Evolutionary conservation across 2,888 invertebrate genomes (phyloP), one percentile per base, ranked within the genome.

Genomic region (Dorcus parallelipipedus): DNA sequence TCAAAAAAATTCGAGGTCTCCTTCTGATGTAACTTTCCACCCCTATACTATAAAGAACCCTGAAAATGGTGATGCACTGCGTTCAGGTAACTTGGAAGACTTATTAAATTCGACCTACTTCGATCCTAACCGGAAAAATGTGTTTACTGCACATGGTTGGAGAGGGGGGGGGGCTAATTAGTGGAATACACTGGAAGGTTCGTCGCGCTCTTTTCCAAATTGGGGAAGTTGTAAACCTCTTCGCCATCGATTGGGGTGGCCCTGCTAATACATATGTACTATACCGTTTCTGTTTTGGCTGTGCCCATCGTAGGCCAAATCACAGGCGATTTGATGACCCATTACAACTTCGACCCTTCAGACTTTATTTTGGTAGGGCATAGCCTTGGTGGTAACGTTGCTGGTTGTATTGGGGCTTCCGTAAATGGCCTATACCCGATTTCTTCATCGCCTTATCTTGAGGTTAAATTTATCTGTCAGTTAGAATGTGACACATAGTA

Each of bases 101-200:
- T 33, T 70, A 8, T 39, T 5, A 1, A 26, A 49, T 17, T 59
- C 67, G 3, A 6, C 56, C 6, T 68, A 65, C 38, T 74, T 70
- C 51, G 63, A 71, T 39, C 57, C 67, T 8, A 52, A 50, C 2
- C 61, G 65, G 45, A 52, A 59, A 14, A 72, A 67, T 4, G 60
- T 73, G 10, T 73, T 76, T 56, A 60, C 76, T 3, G 59, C 70
- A 7, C 76, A 76, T 57, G 76, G 77, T 26, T 76, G 73, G 75
- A 62, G 62, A 5, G 72, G 70, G 50, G 14, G 14, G 14, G 56
- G 67, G 49, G 54, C 68, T 38, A 51, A 23, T 4, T 4, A 72
- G 73, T 26, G 43, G 58, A 2, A 55, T 74, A 14, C 68, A 69
- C 54, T 52, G 45, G 4, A 6, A 60, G 4, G 55, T 74, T 2